Conservation (phyloP, 2,888 invertebrate genomes). For the Cactoblastis cactorum region DNA sequence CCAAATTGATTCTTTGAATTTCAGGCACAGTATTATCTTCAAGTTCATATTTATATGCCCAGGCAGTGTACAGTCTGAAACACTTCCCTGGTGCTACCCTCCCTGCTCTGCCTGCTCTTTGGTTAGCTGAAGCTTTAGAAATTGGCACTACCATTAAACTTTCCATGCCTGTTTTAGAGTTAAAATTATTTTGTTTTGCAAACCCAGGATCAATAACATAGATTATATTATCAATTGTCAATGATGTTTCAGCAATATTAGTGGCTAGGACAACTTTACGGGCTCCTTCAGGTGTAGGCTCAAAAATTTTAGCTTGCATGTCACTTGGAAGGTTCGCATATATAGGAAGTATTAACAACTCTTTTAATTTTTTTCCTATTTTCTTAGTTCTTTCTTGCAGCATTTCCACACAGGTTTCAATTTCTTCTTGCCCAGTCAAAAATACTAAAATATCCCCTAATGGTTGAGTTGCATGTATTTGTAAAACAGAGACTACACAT, state of each 20-base stretch:
- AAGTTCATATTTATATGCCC: constrained; percentile 98
- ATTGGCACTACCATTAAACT: constrained; percentile 99
- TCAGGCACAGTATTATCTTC: constrained; percentile 99
- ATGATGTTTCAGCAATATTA: constrained; percentile 99
- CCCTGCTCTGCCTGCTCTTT: constrained; percentile 97
- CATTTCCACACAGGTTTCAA: constrained; percentile 93
- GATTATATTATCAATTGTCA: constrained; percentile 99
- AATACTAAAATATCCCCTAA: constrained; percentile 97
- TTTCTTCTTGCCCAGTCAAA: constrained; percentile 95
- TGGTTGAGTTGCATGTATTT: constrained; percentile 98
- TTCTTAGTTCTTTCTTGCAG: constrained; percentile 93
- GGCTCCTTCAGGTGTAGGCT: constrained; percentile 97
- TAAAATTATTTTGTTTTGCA: constrained; percentile 98
- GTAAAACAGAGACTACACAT: constrained; percentile 96
- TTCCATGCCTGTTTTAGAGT: constrained; percentile 99
- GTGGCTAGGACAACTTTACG: constrained; percentile 98
- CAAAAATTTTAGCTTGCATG: constrained; percentile 99
- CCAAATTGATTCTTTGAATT: constrained; percentile 98
- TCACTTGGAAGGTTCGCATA: constrained; percentile 99
- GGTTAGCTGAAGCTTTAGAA: constrained; percentile 98
- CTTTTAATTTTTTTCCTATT: constrained; percentile 95
- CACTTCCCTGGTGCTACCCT: constrained; percentile 98
- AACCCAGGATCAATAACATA: constrained; percentile 99
- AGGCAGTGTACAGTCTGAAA: constrained; percentile 97
- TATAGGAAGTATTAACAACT: constrained; percentile 95